Percentiles rank a stretch among this genome's conserved stretches.
These are phyloP conservation scores for Platanista minor DNA, from an alignment of 2,113 vertebrate species.

Conservation along the genomic window DNA sequence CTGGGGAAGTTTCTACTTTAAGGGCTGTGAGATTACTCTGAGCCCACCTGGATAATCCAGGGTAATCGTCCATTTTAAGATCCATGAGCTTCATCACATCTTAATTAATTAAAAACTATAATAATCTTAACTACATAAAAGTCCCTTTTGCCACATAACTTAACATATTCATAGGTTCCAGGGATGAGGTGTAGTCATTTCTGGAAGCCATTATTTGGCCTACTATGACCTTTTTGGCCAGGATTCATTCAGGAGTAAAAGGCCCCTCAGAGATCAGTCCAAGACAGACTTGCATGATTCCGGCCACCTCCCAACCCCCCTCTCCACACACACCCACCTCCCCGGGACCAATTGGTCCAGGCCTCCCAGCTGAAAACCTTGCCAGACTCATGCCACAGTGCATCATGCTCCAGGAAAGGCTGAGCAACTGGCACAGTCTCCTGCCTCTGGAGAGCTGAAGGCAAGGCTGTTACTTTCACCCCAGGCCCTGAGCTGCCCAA, in stretches of 20 bases:
- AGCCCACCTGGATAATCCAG: not conserved
- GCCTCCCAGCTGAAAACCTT: not conserved
- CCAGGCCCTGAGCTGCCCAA: not conserved
- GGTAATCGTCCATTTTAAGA: not conserved
- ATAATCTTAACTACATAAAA: not conserved
- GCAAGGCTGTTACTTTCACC: not conserved
- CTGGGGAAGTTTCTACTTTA: not conserved
- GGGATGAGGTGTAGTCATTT: not conserved
- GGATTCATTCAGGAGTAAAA: not conserved
- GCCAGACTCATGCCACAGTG: not conserved
- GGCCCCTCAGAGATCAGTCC: not conserved
- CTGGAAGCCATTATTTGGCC: not conserved
- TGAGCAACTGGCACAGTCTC: not conserved
- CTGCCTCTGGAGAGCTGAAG: not conserved
- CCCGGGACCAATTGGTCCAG: not conserved
- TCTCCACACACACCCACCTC: not conserved
- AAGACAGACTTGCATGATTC: not conserved
- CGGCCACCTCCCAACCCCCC: not conserved
- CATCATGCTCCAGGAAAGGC: not conserved
- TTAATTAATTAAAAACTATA: not conserved
- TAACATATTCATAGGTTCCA: not conserved
- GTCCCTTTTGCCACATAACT: not conserved
- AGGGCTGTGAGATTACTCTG: not conserved
- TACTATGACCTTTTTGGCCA: not conserved
- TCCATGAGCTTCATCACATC: not conserved